These are phyloP conservation scores for Drosophila stalkeri DNA, from an alignment of 2,888 invertebrate species.

Conservation along the genomic window DNA sequence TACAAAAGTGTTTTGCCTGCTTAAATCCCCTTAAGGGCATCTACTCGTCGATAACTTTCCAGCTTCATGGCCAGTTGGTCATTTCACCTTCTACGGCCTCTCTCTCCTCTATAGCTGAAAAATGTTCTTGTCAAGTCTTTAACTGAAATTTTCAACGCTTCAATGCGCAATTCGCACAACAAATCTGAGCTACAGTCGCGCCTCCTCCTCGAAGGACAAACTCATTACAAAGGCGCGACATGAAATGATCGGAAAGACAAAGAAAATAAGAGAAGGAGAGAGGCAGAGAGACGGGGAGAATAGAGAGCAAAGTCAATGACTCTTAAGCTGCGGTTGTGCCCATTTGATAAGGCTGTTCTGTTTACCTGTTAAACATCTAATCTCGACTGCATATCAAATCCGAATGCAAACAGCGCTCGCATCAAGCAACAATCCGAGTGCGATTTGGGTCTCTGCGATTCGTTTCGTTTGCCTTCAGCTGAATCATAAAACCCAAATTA, in stretches of 20 bases:
- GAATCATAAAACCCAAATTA: conserved; percentile 59
- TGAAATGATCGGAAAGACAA: background rate
- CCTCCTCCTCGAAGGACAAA: conserved; percentile 53
- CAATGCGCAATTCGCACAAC: conserved; percentile 70
- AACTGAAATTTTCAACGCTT: conserved; percentile 51
- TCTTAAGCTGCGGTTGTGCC: conserved; percentile 28
- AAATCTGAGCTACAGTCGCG: background rate
- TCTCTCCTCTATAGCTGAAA: conserved; percentile 23
- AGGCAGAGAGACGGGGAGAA: background rate
- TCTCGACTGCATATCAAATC: conserved; percentile 37
- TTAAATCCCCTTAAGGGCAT: background rate
- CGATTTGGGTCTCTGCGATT: conserved; percentile 9
- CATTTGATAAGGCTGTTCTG: conserved; percentile 35
- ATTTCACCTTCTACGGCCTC: background rate
- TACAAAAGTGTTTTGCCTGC: too few relatives aligned
- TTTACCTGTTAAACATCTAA: conserved; percentile 43
- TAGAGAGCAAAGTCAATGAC: conserved; percentile 23
- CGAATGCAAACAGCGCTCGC: conserved; percentile 17
- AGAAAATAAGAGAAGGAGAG: background rate
- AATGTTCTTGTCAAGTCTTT: conserved; percentile 48
- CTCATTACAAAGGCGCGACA: conserved; percentile 46
- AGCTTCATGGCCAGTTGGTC: conserved; percentile 42
- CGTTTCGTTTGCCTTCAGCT: conserved; percentile 8
- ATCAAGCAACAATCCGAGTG: conserved; percentile 24
- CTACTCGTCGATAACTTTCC: too few relatives aligned